These are phyloP conservation scores for Chrysochloris asiatica DNA, from an alignment of 2,113 vertebrate species.

Conservation along the genomic window DNA sequence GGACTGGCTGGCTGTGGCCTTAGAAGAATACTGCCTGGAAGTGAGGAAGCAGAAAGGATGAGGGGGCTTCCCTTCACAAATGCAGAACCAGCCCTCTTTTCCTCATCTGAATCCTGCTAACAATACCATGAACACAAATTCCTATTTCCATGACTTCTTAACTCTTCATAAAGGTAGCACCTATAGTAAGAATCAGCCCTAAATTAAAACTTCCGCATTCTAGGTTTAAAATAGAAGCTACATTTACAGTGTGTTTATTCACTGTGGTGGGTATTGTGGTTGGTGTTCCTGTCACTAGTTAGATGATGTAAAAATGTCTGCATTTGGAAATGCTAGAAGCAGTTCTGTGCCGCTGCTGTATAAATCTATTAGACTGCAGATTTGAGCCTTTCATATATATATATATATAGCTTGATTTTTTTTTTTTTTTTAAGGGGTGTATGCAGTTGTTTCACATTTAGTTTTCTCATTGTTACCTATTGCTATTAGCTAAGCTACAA, in stretches of 20 bases:
- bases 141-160: neutral
- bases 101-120: neutral
- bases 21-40: neutral
- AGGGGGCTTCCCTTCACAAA: neutral
- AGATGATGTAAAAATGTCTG: slow-evolving; percentile 54
- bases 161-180: slow-evolving; percentile 42
- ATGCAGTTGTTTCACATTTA: neutral
- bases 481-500: slow-evolving; percentile 29
- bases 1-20: neutral
- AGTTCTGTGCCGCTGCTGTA: neutral
- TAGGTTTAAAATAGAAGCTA: slow-evolving; percentile 69
- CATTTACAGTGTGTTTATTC: slow-evolving; percentile 67
- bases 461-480: slow-evolving; percentile 21
- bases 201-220: slow-evolving; percentile 51
- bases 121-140: neutral
- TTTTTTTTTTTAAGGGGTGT: neutral
- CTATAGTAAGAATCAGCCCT: slow-evolving; percentile 11
- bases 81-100: neutral
- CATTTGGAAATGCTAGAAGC: slow-evolving; percentile 30
- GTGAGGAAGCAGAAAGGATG: neutral
- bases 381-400: slow-evolving; percentile 16
- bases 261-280: slow-evolving; percentile 60
- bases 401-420: neutral
- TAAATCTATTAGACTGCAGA: slow-evolving; percentile 27
- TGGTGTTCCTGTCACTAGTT: slow-evolving; percentile 51